Percentiles rank a stretch among this genome's conserved stretches.
phyloP scores from a whole-genome alignment of 1,140 invertebrate genomes.

The Drosophila insularis region DNA sequence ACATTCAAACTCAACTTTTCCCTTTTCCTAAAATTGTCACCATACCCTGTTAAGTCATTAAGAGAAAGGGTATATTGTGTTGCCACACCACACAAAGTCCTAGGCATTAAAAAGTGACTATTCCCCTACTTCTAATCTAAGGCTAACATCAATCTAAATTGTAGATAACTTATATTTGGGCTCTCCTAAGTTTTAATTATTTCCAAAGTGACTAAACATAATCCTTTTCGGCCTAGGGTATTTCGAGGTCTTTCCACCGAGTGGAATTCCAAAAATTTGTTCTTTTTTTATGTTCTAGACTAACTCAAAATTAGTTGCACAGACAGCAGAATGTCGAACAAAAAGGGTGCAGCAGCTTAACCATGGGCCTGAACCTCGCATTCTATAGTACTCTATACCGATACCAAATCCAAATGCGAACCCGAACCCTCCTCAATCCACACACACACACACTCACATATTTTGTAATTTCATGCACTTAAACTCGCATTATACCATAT shows the following conservation, averaged over 20 bases:
- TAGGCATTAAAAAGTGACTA: too few relatives aligned
- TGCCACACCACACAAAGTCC: too few relatives aligned
- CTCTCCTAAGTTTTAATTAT: too few relatives aligned
- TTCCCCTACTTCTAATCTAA: too few relatives aligned
- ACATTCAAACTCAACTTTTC: slow-evolving; percentile 33
- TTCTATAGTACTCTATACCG: not conserved
- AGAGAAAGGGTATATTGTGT: not conserved
- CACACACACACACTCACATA: not conserved
- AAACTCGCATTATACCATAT: slow-evolving; percentile 70
- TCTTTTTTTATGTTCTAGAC: slow-evolving; percentile 15
- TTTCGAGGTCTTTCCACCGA: not conserved
- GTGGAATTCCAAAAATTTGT: not conserved
- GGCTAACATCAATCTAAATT: too few relatives aligned
- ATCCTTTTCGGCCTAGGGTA: not conserved
- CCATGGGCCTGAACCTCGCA: slow-evolving; percentile 19
- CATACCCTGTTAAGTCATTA: not conserved
- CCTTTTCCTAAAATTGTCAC: slow-evolving; percentile 42
- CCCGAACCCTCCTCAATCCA: slow-evolving; percentile 22
- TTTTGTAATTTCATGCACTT: slow-evolving; percentile 79
- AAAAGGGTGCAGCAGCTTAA: slow-evolving; percentile 56
- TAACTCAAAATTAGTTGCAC: slow-evolving; percentile 53
- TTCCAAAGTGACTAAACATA: too few relatives aligned
- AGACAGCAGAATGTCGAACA: slow-evolving; percentile 19
- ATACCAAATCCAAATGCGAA: slow-evolving; percentile 5
- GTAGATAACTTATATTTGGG: too few relatives aligned